These are phyloP conservation scores for Hemichromis elongatus DNA, from an alignment of 2,113 vertebrate species.

Conservation along the genomic window DNA sequence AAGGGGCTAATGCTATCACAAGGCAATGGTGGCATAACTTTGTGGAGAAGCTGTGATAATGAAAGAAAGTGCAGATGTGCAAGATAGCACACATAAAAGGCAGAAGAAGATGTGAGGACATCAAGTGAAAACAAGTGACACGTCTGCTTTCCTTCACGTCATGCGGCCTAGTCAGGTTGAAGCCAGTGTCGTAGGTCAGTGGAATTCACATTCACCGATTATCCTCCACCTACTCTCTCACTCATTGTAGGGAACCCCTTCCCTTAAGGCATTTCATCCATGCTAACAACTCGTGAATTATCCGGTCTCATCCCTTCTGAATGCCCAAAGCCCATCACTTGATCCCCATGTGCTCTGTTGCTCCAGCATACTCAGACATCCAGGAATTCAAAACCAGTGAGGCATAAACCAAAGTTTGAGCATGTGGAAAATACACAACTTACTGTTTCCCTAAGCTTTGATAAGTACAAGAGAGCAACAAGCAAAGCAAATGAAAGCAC, in stretches of 20 bases:
- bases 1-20: conserved; percentile 4
- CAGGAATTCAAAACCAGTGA: conserved; percentile 25
- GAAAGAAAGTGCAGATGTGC: background rate
- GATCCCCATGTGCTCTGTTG: conserved; percentile 70
- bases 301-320: conserved; percentile 31
- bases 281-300: conserved; percentile 63
- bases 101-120: background rate
- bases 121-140: background rate
- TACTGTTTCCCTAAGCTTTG: background rate
- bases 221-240: background rate
- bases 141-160: background rate
- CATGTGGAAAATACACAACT: background rate
- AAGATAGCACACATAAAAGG: background rate
- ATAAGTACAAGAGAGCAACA: background rate
- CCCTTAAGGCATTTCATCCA: conserved; percentile 8
- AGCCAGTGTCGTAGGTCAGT: background rate
- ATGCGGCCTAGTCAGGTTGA: background rate
- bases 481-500: background rate
- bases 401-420: background rate
- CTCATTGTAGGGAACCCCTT: background rate
- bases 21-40: background rate
- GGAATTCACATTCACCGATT: background rate
- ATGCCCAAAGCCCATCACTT: conserved; percentile 68
- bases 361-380: conserved; percentile 29
- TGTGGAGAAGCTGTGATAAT: background rate